A percentile compares a stretch with the other conserved stretches of the same genome.
These are phyloP conservation scores for Standfussiana lucernea DNA, from an alignment of 2,888 invertebrate genomes.

Conservation along the genomic window DNA sequence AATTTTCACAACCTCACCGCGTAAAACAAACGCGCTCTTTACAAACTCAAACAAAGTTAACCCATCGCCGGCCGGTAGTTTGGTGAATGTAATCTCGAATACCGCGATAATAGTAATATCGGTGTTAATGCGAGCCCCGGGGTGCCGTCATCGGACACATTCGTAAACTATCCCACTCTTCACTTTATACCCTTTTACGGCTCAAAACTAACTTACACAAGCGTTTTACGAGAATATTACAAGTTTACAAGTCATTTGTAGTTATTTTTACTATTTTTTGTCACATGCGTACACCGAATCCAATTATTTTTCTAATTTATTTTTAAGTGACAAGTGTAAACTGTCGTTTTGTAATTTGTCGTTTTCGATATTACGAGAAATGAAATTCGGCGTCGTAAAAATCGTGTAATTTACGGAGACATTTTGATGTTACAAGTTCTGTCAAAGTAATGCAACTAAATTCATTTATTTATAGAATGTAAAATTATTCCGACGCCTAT, in stretches of 20 bases:
- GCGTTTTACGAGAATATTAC: constrained; percentile 59
- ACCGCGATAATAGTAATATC: constrained; percentile 68
- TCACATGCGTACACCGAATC: constrained; percentile 52
- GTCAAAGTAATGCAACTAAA: constrained; percentile 34
- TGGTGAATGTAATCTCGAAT: constrained; percentile 62
- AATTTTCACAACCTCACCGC: background rate
- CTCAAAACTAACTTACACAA: constrained; percentile 50
- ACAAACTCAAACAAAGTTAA: constrained; percentile 56
- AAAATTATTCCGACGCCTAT: constrained; percentile 26
- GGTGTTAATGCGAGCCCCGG: constrained; percentile 70
- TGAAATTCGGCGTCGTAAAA: constrained; percentile 57
- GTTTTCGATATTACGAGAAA: constrained; percentile 50
- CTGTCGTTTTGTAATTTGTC: constrained; percentile 55
- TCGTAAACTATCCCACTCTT: constrained; percentile 54
- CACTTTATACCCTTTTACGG: constrained; percentile 55
- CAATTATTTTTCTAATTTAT: constrained; percentile 71
- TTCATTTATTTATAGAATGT: constrained; percentile 38
- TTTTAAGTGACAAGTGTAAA: constrained; percentile 65
- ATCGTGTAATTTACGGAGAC: constrained; percentile 42
- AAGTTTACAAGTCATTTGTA: constrained; percentile 50
- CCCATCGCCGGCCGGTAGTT: constrained; percentile 63
- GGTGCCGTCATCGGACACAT: constrained; percentile 70
- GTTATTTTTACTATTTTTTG: constrained; percentile 43
- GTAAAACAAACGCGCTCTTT: constrained; percentile 36
- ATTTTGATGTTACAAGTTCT: constrained; percentile 54